Evolutionary conservation across 2,888 invertebrate species (phyloP).

Genomic region (Amiota minor): DNA sequence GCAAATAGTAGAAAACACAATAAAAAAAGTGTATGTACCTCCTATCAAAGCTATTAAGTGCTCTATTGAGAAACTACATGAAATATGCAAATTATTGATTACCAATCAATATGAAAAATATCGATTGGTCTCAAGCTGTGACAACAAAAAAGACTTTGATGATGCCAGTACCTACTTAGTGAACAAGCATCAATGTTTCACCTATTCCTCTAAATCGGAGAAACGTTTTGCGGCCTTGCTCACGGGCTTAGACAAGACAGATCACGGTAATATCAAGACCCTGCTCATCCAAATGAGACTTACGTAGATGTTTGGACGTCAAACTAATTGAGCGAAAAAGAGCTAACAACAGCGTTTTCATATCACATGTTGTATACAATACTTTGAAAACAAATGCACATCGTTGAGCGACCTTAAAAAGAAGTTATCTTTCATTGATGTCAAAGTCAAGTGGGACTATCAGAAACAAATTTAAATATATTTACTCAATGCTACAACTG

Average conservation of each 20-base stretch:
- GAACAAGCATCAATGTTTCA: not conserved
- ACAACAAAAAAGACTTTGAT: no score
- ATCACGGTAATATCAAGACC: not conserved
- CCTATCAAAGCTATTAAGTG: no score
- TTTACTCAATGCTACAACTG: not conserved
- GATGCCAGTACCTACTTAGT: no score
- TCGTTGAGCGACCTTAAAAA: not conserved
- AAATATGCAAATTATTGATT: no score
- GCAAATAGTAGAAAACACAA: no score
- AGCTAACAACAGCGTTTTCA: not conserved
- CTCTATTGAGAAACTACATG: no score
- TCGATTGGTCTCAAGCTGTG: no score
- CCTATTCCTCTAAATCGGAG: not conserved
- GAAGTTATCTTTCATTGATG: not conserved
- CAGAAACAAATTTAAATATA: not conserved
- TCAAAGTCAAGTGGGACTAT: not conserved
- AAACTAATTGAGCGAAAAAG: not conserved
- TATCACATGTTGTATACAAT: not conserved
- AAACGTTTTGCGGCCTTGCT: not conserved
- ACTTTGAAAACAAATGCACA: no score
- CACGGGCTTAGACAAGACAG: not conserved
- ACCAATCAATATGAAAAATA: no score
- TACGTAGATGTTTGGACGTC: no score
- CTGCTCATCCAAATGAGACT: not conserved
- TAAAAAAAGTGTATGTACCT: no score